These are phyloP conservation scores for Lepus townsendii DNA, from an alignment of 2,797 vertebrate genomes.

Conservation along the genomic window DNA sequence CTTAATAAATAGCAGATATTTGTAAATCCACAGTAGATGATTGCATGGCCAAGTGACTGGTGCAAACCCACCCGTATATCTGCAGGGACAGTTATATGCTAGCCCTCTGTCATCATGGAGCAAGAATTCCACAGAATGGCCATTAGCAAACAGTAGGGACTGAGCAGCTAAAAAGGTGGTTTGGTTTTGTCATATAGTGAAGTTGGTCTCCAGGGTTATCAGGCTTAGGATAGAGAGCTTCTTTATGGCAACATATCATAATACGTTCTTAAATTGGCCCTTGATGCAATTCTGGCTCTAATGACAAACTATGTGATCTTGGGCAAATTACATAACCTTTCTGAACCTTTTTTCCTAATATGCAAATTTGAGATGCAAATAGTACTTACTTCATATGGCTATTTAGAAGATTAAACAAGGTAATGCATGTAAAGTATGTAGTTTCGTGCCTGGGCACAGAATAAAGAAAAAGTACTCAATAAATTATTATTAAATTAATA, in stretches of 20 bases:
- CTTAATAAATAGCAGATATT: not conserved
- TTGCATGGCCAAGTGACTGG: not conserved
- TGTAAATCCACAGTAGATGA: not conserved
- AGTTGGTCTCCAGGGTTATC: not conserved
- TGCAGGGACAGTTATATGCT: not conserved
- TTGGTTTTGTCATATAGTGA: not conserved
- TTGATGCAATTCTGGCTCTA: not conserved
- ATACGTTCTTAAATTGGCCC: not conserved
- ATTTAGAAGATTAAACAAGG: slow-evolving; percentile 69
- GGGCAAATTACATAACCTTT: slow-evolving; percentile 10
- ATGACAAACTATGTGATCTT: slow-evolving; percentile 48
- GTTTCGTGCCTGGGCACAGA: slow-evolving; percentile 61
- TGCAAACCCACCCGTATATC: not conserved
- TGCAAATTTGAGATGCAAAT: slow-evolving; percentile 61
- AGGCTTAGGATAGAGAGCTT: not conserved
- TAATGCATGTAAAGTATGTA: slow-evolving; percentile 56
- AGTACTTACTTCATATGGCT: slow-evolving; percentile 36
- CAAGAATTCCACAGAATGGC: not conserved
- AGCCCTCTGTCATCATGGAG: not conserved
- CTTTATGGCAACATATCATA: not conserved
- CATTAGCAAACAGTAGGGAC: not conserved
- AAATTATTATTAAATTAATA: slow-evolving; percentile 81
- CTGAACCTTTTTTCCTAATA: slow-evolving; percentile 57
- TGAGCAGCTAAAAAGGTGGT: not conserved
- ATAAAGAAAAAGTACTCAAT: slow-evolving; percentile 64